These are phyloP conservation scores for Trinorchestia longiramus DNA, from an alignment of 1,140 invertebrate genomes.

Conservation along the genomic window DNA sequence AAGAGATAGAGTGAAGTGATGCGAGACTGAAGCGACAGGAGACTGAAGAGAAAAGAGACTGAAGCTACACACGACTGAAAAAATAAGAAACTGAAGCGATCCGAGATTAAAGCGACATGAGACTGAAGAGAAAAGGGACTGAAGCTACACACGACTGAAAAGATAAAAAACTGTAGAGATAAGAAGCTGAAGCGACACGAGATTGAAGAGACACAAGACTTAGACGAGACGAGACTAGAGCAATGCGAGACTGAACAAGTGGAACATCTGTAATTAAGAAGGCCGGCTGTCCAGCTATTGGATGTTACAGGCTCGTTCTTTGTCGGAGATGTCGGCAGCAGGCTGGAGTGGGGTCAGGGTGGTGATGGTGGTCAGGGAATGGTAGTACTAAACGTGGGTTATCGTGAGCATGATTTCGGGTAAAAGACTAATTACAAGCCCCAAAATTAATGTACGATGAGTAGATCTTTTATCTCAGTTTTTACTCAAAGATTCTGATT, in stretches of 20 bases:
- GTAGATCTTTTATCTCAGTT: too few species aligned
- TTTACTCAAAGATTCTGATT: too few species aligned
- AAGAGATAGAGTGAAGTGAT: background rate
- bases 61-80: background rate
- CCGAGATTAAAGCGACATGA: background rate
- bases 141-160: background rate
- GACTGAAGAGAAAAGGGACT: background rate
- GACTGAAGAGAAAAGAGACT: background rate
- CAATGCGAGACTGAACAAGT: background rate
- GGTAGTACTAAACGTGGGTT: background rate
- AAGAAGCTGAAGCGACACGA: background rate
- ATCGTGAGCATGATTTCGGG: background rate
- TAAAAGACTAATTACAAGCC: too few species aligned
- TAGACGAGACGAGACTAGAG: background rate
- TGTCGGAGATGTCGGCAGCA: background rate
- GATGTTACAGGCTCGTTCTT: background rate
- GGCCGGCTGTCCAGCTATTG: background rate
- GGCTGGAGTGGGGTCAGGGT: background rate
- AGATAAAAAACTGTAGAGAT: background rate
- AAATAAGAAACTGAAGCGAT: background rate
- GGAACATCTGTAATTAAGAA: background rate
- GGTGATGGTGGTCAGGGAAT: background rate
- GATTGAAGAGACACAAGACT: background rate
- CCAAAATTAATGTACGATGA: too few species aligned
- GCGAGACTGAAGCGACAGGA: background rate